These are phyloP conservation scores for Melanotaenia boesemani DNA, from an alignment of 2,797 vertebrate species.

Conservation along the genomic window DNA sequence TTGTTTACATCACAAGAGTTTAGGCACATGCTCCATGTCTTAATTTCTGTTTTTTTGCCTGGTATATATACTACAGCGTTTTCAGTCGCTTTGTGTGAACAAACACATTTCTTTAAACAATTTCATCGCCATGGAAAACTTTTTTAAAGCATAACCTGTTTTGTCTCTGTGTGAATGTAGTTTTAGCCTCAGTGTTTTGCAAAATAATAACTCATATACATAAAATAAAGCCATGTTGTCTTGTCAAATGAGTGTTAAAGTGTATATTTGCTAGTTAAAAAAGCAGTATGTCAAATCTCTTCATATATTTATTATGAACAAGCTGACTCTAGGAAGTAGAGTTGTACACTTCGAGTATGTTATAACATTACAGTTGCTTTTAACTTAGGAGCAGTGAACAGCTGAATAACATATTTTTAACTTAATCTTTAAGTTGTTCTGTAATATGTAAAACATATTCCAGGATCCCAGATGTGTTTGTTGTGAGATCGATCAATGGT, in stretches of 20 bases:
- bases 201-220: slow-evolving; percentile 22
- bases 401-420: background rate
- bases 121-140: background rate
- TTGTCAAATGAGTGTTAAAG: slow-evolving; percentile 2
- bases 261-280: slow-evolving; percentile 15
- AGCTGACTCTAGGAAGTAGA: slow-evolving; percentile 17
- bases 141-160: background rate
- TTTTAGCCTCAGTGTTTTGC: slow-evolving; percentile 14
- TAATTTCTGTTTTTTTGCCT: background rate
- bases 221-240: background rate
- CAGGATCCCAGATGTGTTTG: background rate
- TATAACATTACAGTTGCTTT: background rate
- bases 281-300: background rate
- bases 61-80: background rate
- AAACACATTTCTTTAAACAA: background rate
- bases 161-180: background rate
- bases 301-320: slow-evolving; percentile 2
- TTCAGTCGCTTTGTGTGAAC: background rate
- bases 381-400: slow-evolving; percentile 7
- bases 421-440: background rate
- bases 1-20: background rate
- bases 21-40: background rate
- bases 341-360: background rate
- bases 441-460: background rate
- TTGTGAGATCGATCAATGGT: background rate